These are phyloP conservation scores for Phaedon cochleariae DNA, from an alignment of 2,888 invertebrate genomes.

Conservation along the genomic window DNA sequence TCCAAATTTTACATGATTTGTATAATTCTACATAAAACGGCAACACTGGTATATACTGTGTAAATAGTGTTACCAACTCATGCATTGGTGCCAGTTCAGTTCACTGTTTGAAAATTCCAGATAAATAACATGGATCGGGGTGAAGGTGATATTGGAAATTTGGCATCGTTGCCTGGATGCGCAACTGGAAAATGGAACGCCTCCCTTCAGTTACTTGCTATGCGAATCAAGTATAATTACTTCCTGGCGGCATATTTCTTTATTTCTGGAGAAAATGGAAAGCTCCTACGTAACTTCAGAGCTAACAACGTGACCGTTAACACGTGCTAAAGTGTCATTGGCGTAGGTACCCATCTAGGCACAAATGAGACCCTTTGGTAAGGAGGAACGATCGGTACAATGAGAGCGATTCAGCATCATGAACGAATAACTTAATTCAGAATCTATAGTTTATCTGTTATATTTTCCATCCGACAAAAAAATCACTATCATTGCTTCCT, in stretches of 20 bases:
- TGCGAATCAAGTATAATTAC: slow-evolving; percentile 39
- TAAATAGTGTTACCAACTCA: too few species aligned
- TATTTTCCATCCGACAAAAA: too few species aligned
- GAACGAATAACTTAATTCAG: too few species aligned
- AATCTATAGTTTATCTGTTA: too few species aligned
- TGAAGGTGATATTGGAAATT: neutral
- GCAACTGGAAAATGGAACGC: slow-evolving; percentile 6
- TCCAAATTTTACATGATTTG: too few species aligned
- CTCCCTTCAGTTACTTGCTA: slow-evolving; percentile 28
- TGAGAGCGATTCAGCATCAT: too few species aligned
- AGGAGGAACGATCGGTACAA: neutral
- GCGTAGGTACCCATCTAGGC: neutral
- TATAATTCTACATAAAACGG: too few species aligned
- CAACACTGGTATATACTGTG: too few species aligned
- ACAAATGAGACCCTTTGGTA: neutral
- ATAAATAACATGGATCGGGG: too few species aligned
- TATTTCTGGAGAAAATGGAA: slow-evolving; percentile 41
- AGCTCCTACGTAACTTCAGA: slow-evolving; percentile 39
- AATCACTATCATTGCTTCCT: too few species aligned
- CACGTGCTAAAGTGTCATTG: neutral
- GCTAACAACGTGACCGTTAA: slow-evolving; percentile 45
- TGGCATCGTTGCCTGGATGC: neutral
- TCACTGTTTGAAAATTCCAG: too few species aligned
- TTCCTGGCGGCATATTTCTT: slow-evolving; percentile 42
- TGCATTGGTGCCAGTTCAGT: too few species aligned